Base-by-base conservation (phyloP, 2,888 invertebrate genomes). In the Eumacrocentrus americanus region DNA sequence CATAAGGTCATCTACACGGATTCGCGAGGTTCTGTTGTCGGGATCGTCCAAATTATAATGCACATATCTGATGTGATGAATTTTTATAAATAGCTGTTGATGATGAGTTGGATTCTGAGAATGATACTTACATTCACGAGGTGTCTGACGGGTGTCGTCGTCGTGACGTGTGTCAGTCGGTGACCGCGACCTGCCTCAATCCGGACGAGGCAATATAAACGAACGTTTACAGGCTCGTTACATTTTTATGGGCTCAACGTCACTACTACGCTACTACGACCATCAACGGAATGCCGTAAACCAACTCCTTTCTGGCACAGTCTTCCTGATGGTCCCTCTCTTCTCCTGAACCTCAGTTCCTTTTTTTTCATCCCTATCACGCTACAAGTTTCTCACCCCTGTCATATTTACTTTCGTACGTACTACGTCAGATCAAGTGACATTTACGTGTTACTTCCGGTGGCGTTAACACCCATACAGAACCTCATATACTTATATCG, bases 221-320 rank as follows among this genome's bases (percentile, higher is more conserved):
- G 79, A 80, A 78, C 80, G 80, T 80, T 80, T 80, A 80, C 80
- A 79, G 78, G 80, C 80, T 80, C 80, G 80, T 80, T 80, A 80
- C 80, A 80, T 80, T 80, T 80, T 80, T 80, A 80, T 80, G 80
- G 74, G 77, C 78, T 75, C 78, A 78, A 75, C 78, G 78, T 69
- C 77, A 46, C 78, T 72, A 73, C 74, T 72, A 75, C 73, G 74
- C 69, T 68, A 71, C 78, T 73, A 73, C 70, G 75, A 68, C 78
- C 78, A 78, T 79, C 79, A 78, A 74, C 76, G 72, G 71, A 77
- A 77, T 72, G 78, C 78, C 80, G 78, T 80, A 80, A 80, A 79
- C 75, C 80, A 67, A 61, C 65, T 56, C 47, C 56, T 51, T 50
- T 61, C 29, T 63, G 54, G 54, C 57, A 46, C 60, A 37, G 47